Evolutionary conservation across 1,140 invertebrate species (phyloP).

Genomic region (Ceratosolen solmsi): DNA sequence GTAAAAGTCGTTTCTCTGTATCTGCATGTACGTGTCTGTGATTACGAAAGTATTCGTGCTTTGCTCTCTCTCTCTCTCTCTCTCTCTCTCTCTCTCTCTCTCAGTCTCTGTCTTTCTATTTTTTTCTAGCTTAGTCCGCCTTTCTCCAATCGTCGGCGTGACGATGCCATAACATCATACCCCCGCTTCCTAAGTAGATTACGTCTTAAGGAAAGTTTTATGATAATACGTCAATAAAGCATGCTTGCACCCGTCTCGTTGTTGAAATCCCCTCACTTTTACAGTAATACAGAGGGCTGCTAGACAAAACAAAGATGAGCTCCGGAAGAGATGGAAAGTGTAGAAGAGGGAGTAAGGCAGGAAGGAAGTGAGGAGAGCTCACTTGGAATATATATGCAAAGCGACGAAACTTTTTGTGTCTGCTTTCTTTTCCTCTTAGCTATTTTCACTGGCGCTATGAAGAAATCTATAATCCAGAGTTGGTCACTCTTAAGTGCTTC

Average conservation of each 20-base stretch:
- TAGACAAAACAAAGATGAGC: slow-evolving; percentile 47
- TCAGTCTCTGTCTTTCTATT: not conserved
- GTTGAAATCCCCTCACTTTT: slow-evolving; percentile 32
- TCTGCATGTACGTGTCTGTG: not conserved
- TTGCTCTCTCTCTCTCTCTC: not conserved
- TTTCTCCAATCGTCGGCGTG: slow-evolving; percentile 28
- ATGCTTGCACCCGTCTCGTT: slow-evolving; percentile 28
- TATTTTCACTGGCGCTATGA: slow-evolving; percentile 26
- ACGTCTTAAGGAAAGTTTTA: slow-evolving; percentile 50
- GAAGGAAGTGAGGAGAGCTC: slow-evolving; percentile 12
- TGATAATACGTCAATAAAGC: slow-evolving; percentile 52
- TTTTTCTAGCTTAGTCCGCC: not conserved
- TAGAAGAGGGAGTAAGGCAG: not conserved
- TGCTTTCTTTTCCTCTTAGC: slow-evolving; percentile 33
- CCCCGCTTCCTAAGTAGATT: slow-evolving; percentile 47
- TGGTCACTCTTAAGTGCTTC: slow-evolving; percentile 27
- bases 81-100: not conserved
- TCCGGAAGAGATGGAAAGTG: slow-evolving; percentile 25
- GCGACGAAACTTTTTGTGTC: slow-evolving; percentile 44
- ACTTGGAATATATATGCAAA: slow-evolving; percentile 35
- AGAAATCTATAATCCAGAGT: slow-evolving; percentile 29
- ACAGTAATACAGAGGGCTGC: not conserved
- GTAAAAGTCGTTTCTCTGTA: slow-evolving; percentile 39
- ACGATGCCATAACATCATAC: slow-evolving; percentile 40
- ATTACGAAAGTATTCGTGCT: too few species aligned